These are phyloP conservation scores for Lasaia peninsularis DNA, from an alignment of 1,140 invertebrate genomes.

Conservation along the genomic window DNA sequence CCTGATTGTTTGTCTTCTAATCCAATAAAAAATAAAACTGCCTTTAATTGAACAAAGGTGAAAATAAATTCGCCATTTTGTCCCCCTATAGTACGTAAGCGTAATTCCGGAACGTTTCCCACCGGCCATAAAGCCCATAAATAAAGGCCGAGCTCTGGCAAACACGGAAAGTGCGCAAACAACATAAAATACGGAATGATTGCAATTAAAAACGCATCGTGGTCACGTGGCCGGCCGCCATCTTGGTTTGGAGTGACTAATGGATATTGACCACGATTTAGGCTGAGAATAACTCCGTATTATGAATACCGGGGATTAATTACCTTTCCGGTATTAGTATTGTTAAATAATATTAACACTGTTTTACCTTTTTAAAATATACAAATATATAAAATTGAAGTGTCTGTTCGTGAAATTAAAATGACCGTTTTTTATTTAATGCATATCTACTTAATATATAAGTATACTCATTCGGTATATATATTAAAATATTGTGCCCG, in stretches of 20 bases:
- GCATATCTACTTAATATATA: too few species aligned
- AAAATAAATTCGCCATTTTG: conserved; percentile 27
- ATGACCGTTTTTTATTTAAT: too few species aligned
- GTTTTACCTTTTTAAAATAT: too few species aligned
- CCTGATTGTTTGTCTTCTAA: too few species aligned
- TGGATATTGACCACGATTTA: conserved; percentile 11
- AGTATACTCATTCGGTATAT: too few species aligned
- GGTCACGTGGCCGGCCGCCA: conserved; percentile 61
- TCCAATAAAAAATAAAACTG: neutral
- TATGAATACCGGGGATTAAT: neutral
- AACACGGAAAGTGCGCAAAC: conserved; percentile 68
- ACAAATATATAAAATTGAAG: too few species aligned
- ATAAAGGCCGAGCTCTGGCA: conserved; percentile 57
- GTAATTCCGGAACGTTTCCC: conserved; percentile 59
- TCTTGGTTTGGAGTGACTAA: conserved; percentile 42
- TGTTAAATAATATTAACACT: too few species aligned
- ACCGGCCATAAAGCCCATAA: conserved; percentile 69
- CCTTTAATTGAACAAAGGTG: conserved; percentile 24
- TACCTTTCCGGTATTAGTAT: neutral
- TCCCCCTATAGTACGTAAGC: conserved; percentile 19
- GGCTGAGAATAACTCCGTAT: conserved; percentile 5
- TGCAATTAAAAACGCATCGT: conserved; percentile 75
- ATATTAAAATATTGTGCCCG: too few species aligned
- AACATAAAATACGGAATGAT: conserved; percentile 75
- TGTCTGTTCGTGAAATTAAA: too few species aligned